Conservation (phyloP, 2,797 vertebrate genomes). For the Gila robusta region DNA sequence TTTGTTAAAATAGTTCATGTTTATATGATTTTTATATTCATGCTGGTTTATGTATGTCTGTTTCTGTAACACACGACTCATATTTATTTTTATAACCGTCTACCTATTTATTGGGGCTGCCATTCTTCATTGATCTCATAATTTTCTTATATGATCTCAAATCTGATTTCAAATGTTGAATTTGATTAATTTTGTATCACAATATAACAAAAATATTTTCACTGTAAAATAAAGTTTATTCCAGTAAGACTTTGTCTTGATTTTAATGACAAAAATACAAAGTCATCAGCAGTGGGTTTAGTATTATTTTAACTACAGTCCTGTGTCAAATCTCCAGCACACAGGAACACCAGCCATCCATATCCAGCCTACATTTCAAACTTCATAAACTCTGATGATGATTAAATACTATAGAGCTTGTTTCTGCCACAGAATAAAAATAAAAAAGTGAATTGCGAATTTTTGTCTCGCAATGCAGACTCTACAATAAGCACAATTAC, state of each 20-base stretch:
- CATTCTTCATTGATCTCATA: background rate
- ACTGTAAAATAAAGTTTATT: background rate
- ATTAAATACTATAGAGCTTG: background rate
- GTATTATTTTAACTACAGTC: background rate
- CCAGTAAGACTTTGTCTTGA: background rate
- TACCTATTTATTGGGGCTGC: background rate
- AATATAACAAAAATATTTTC: background rate
- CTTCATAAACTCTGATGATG: background rate
- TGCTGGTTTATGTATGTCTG: background rate
- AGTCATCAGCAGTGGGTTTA: background rate
- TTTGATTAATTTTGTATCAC: background rate
- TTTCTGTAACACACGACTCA: background rate
- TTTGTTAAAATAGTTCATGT: background rate
- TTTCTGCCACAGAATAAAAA: background rate
- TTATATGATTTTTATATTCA: background rate
- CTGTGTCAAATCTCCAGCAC: background rate
- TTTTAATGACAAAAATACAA: background rate
- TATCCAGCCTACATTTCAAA: background rate
- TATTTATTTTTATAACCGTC: background rate
- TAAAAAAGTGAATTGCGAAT: background rate
- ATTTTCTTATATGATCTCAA: too few relatives aligned
- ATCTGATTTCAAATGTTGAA: background rate
- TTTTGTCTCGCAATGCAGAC: background rate
- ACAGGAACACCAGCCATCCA: background rate
- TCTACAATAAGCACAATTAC: background rate